Percentiles rank a stretch among this genome's conserved stretches.
phyloP scores from a whole-genome alignment of 64 coral and sea anemone genomes.

The Montipora sp. region DNA sequence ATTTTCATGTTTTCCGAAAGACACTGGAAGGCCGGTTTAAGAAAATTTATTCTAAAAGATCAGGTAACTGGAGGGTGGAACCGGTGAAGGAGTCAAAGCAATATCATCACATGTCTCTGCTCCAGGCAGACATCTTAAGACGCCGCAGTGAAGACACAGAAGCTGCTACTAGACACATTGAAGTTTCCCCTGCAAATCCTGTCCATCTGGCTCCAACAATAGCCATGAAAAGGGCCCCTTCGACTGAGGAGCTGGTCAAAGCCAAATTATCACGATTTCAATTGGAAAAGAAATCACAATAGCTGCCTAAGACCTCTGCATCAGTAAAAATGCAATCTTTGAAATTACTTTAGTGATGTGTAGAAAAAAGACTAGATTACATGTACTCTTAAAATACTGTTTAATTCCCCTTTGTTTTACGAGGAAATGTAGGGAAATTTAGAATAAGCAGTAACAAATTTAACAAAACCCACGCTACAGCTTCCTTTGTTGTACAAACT shows the following conservation, averaged over 20 bases:
- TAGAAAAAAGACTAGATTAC: not conserved
- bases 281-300: not conserved
- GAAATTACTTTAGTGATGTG: not conserved
- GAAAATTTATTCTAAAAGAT: slow-evolving; percentile 55
- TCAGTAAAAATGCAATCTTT: not conserved
- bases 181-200: slow-evolving; percentile 38
- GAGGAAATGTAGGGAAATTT: too few relatives aligned
- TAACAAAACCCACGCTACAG: not conserved
- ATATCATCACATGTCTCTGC: slow-evolving; percentile 26
- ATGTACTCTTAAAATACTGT: too few relatives aligned
- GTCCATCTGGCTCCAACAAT: slow-evolving; percentile 59
- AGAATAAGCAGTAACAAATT: too few relatives aligned
- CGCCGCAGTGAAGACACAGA: slow-evolving; percentile 15
- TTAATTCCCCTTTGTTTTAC: too few relatives aligned
- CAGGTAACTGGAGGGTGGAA: slow-evolving; percentile 54
- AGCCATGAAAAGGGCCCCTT: slow-evolving; percentile 55
- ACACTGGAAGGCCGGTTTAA: slow-evolving; percentile 34
- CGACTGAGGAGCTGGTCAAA: slow-evolving; percentile 53
- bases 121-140: slow-evolving; percentile 46
- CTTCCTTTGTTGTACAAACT: not conserved
- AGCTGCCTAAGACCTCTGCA: not conserved
- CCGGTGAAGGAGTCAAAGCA: slow-evolving; percentile 52
- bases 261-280: slow-evolving; percentile 49
- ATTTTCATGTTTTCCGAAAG: slow-evolving; percentile 55
- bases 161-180: slow-evolving; percentile 12